Percentiles rank a stretch among this genome's conserved stretches.
phyloP scores from a whole-genome alignment of 2,113 vertebrate genomes.

The Hippocampus mohnikei region DNA sequence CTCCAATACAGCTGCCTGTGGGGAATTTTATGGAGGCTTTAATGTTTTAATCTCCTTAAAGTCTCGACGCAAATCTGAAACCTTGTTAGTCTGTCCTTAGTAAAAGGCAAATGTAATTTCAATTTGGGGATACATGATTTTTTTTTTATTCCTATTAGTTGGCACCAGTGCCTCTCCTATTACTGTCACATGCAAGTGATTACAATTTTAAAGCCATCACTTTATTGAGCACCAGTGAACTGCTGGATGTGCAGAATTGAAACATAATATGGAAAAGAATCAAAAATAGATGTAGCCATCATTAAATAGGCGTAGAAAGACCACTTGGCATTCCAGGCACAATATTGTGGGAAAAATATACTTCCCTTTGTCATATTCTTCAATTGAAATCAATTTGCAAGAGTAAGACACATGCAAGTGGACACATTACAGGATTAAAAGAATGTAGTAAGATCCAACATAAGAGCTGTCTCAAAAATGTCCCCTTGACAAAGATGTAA shows the following conservation, averaged over 20 bases:
- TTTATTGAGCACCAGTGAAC: background rate
- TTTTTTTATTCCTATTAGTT: background rate
- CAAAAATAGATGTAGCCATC: background rate
- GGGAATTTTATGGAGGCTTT: constrained; percentile 26
- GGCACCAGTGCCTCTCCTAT: background rate
- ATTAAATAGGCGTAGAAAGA: constrained; percentile 2
- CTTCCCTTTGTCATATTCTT: background rate
- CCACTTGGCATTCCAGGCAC: background rate
- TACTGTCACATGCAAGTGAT: background rate
- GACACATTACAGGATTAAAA: background rate
- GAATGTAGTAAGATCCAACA: background rate
- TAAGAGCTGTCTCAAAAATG: background rate
- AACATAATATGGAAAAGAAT: background rate
- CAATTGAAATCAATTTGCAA: background rate
- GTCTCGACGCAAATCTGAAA: constrained; percentile 16
- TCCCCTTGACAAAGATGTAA: background rate
- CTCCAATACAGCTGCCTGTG: constrained; percentile 30
- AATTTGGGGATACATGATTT: constrained; percentile 2
- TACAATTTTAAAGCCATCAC: constrained; percentile 8
- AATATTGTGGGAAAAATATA: background rate
- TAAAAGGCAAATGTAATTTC: constrained; percentile 6
- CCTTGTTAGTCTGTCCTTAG: constrained; percentile 4
- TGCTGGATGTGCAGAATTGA: background rate
- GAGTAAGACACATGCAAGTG: background rate
- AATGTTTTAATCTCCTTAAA: constrained; percentile 24